Base-by-base conservation (phyloP, 2,888 invertebrate species). In the Aporophyla lueneburgensis region DNA sequence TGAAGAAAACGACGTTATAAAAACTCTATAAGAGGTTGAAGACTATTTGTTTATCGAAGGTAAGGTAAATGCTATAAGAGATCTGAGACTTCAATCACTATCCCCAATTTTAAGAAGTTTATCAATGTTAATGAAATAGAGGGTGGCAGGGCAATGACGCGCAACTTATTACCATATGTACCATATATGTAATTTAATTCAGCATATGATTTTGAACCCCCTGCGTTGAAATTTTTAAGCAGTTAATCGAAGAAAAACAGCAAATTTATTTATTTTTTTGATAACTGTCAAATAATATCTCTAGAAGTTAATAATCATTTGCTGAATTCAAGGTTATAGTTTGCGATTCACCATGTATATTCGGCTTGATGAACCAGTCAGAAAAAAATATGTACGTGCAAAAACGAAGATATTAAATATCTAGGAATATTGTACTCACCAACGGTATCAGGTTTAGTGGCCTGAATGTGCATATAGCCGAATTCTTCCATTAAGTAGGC, bases 401-500 rank as follows among this genome's bases (percentile, higher is more conserved):
- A 33, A 21, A 53, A 9, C 9, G 21, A 33, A 7, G 12, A 10
- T 0, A 2, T 5, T 12, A n/a, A 10, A 10, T 46, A 12, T 10
- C 43, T 12, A 46, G 3, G 43, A 16, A n/a, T 24, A 24, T 4
- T 24, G 5, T 12, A 86, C 96, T 93, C 91, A 98, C 98, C 99
- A 84, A 98, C 95, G 0, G 99, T 99, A 89, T 99, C 99, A 21
- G 99, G 99, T 92, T 99, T 99, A 0, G 99, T 98, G 0, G 98
- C 97, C 91, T 99, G 99, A 9, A 99, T 85, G 91, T 99, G 99
- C 88, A 98, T 91, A 86, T 95, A 95, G 0, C 95, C 95, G 1
- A 87, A 91, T 76, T 95, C 95, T 71, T 94, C 94, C 49, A 95
- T 1, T 0, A 92, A 0, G 56, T 87, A 89, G 0, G 91, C 80